These are phyloP conservation scores for Delia radicum DNA, from an alignment of 1,140 invertebrate genomes.

Conservation along the genomic window DNA sequence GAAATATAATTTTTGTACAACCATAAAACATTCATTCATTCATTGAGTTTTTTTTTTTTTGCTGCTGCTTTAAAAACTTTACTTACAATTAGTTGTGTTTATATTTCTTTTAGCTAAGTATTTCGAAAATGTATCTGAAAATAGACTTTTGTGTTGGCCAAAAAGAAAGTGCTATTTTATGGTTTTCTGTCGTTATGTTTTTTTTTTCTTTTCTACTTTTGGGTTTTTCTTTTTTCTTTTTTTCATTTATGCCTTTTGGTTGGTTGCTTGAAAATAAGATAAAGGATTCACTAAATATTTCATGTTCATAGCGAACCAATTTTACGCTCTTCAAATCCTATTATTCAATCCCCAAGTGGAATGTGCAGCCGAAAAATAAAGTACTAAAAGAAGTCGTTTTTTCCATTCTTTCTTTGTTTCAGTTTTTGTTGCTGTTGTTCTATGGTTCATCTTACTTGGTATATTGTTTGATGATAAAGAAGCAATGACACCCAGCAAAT, in stretches of 20 bases:
- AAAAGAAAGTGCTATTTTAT: background rate
- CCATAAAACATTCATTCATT: background rate
- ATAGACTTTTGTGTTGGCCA: background rate
- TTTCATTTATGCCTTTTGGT: background rate
- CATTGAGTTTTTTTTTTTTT: background rate
- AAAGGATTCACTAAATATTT: conserved; percentile 57
- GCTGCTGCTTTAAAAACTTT: background rate
- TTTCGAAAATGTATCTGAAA: background rate
- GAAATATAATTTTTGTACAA: background rate
- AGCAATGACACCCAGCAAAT: background rate
- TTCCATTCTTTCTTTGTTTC: background rate
- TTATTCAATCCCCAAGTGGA: conserved; percentile 52
- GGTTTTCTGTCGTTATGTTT: background rate
- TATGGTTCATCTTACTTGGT: background rate
- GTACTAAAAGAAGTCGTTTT: background rate
- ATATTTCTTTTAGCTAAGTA: background rate
- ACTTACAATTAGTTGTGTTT: conserved; percentile 1
- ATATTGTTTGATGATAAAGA: background rate
- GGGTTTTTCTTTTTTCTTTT: background rate
- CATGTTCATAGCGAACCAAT: conserved; percentile 57
- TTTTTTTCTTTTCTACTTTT: conserved; percentile 28
- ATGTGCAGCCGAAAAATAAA: conserved; percentile 23
- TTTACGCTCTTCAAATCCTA: conserved; percentile 58
- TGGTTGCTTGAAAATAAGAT: conserved; percentile 30
- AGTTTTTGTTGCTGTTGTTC: background rate